Evolutionary conservation across 2,113 vertebrate genomes (phyloP), one percentile per base, ranked within the genome.

Genomic region (Nothoprocta perdicaria): DNA sequence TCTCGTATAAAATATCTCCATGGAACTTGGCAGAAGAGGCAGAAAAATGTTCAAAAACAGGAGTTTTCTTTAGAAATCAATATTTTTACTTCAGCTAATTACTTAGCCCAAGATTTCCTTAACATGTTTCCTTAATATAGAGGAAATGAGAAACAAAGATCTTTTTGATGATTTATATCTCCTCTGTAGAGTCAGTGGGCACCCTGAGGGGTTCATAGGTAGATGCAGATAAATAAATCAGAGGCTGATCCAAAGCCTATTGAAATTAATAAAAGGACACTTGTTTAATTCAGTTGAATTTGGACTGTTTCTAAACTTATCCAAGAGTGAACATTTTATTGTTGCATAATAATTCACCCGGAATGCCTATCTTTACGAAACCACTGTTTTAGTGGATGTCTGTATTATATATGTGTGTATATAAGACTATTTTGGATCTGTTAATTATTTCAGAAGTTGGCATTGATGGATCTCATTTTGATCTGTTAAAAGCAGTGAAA

Each of bases 1-100:
- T 92, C 80, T 95, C 43, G 24, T 87, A 72, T 75, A 80, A 83
- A 93, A 79, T 86, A 95, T 86, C 65, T 95, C 66, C 73, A 68
- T 61, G 76, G 52, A 61, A 61, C 79, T 92, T 94, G 92, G 89
- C 87, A 92, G 68, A 60, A 92, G 81, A 85, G 57, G 65, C n/a
- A 94, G 65, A 87, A 85, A 94, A 83, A 61, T 67, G 40, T 85
- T 87, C 65, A 93, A 82, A 92, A 46, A 0, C 22, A 88, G 80
- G 81, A 2, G 0, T 90, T 90, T 67, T 89, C 26, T 76, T 93
- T 43, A 74, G 61, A 80, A 92, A 91, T 93, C 89, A 92, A 71
- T 79, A 89, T 68, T 83, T 89, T 45, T 15, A 88, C 69, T 78
- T 55, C 50, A 88, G 35, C 0, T 31, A 89, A 87, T 89, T 74